Conservation (phyloP, 2,797 vertebrate species). For the Rhinogobio ventralis region DNA sequence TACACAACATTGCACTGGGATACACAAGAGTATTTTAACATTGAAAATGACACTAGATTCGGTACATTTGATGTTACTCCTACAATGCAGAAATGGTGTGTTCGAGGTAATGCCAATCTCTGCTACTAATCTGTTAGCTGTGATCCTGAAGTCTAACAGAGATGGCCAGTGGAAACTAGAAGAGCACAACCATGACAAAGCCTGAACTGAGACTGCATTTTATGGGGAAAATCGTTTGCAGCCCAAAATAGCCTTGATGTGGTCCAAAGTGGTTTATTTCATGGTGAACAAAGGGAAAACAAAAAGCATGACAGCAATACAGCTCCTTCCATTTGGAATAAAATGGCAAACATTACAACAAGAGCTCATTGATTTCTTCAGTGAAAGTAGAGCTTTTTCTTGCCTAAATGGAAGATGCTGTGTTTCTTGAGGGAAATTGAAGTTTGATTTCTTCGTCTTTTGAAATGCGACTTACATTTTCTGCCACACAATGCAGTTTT, state of each 20-base stretch:
- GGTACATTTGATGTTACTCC: too few relatives aligned
- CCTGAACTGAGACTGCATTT: background rate
- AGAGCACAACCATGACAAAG: background rate
- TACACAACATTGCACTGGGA: background rate
- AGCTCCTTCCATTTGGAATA: conserved; percentile 55
- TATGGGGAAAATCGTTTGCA: background rate
- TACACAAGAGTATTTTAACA: background rate
- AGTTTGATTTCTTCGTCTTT: conserved; percentile 6
- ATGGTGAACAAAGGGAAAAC: conserved; percentile 49
- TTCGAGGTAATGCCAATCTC: background rate
- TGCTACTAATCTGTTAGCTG: background rate
- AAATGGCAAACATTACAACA: conserved; percentile 50
- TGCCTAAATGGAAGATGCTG: background rate
- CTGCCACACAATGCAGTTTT: background rate
- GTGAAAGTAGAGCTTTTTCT: conserved; percentile 27
- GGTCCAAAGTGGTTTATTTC: conserved; percentile 43
- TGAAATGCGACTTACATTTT: background rate
- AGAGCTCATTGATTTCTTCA: conserved; percentile 67
- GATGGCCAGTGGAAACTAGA: background rate
- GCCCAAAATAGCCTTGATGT: conserved; percentile 11
- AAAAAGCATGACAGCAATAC: conserved; percentile 22
- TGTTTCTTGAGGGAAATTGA: conserved; percentile 16
- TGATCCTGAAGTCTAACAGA: background rate
- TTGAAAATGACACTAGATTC: background rate
- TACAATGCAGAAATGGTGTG: background rate